Conservation (phyloP, 2,888 invertebrate genomes). For the Eurois occulta region DNA sequence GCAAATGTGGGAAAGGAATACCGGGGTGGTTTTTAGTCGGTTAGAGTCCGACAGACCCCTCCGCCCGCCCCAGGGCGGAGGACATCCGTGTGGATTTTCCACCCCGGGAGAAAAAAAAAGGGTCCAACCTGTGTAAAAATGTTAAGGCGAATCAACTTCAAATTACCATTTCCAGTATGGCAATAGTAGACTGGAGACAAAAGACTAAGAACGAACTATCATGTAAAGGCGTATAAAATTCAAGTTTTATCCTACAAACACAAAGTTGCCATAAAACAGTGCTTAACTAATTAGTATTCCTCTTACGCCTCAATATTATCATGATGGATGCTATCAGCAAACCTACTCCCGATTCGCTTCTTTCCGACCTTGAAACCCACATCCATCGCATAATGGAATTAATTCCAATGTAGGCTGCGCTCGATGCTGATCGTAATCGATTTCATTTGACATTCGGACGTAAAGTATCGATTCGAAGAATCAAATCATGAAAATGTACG, state of each 20-base stretch:
- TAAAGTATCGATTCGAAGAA: conserved; percentile 23
- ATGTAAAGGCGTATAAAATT: not conserved
- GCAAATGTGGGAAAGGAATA: too few relatives aligned
- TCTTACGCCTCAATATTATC: conserved; percentile 11
- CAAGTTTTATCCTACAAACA: not conserved
- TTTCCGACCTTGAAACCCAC: conserved; percentile 48
- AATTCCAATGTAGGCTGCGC: conserved; percentile 22
- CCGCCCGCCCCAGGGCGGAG: too few relatives aligned
- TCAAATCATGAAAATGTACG: conserved; percentile 1
- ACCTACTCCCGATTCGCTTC: conserved; percentile 22
- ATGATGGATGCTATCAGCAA: conserved; percentile 43
- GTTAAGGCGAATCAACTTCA: too few relatives aligned
- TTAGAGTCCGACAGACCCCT: too few relatives aligned
- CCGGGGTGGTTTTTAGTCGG: too few relatives aligned
- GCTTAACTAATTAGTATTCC: conserved; percentile 8
- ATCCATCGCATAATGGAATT: conserved; percentile 20
- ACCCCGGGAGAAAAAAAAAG: too few relatives aligned
- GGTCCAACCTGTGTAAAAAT: too few relatives aligned
- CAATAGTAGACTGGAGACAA: not conserved
- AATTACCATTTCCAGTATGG: not conserved
- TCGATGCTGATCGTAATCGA: conserved; percentile 35
- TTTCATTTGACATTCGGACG: conserved; percentile 41
- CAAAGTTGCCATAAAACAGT: not conserved
- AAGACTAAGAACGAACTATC: not conserved
- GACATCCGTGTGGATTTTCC: too few relatives aligned